Percentiles rank a stretch among this genome's conserved stretches.
Conservation (phyloP, 2,113 vertebrate species). For the Pelecanoides urinatrix region DNA sequence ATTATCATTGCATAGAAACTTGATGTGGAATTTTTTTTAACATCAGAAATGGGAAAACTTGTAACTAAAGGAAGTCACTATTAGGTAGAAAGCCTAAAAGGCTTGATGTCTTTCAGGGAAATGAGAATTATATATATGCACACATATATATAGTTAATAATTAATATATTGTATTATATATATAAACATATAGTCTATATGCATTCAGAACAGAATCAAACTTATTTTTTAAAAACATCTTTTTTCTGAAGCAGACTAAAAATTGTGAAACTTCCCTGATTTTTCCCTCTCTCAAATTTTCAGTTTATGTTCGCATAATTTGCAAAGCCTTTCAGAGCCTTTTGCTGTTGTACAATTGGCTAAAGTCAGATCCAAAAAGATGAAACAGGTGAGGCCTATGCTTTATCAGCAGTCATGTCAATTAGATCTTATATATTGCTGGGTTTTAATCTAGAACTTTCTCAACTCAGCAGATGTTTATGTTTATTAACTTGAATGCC, state of each 20-base stretch:
- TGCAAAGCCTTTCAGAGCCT: not conserved
- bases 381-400: not conserved
- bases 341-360: not conserved
- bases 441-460: not conserved
- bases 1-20: not conserved
- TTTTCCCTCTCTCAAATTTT: not conserved
- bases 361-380: not conserved
- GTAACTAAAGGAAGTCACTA: not conserved
- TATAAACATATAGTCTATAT: not conserved
- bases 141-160: not conserved
- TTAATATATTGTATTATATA: not conserved
- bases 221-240: not conserved
- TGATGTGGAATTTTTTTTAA: not conserved
- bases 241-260: not conserved
- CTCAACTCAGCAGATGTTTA: not conserved
- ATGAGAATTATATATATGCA: not conserved
- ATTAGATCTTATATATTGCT: constrained; percentile 10
- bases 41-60: not conserved
- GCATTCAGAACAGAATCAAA: not conserved
- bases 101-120: not conserved
- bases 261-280: not conserved
- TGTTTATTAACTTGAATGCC: not conserved
- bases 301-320: not conserved
- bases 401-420: not conserved
- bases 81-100: not conserved